A percentile compares a stretch with the other conserved stretches of the same genome.
phyloP scores from a whole-genome alignment of 1,140 invertebrate genomes.

The Microplitis mediator region DNA sequence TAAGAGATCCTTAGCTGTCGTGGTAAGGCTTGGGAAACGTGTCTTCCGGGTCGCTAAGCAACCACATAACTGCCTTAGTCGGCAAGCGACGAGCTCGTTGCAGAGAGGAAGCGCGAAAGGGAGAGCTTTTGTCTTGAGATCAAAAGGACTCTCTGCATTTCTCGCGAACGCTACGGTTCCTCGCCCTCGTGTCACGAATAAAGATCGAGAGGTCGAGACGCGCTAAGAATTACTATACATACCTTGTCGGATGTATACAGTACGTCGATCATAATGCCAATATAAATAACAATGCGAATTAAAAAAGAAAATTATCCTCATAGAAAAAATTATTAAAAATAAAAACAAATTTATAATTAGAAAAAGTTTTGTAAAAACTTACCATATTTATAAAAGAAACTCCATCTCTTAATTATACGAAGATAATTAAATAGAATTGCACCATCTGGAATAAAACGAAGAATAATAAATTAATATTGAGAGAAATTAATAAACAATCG shows the following conservation, averaged over 20 bases:
- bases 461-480: neutral
- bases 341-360: neutral
- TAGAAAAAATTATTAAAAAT: too few relatives aligned
- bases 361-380: neutral
- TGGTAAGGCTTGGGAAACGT: constrained; percentile 15
- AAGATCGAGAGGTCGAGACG: too few relatives aligned
- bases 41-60: constrained; percentile 40
- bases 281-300: too few relatives aligned
- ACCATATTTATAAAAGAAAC: constrained; percentile 12
- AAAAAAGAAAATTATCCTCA: too few relatives aligned
- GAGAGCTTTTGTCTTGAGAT: constrained; percentile 38
- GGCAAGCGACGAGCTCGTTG: constrained; percentile 1
- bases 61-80: constrained; percentile 37
- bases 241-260: too few relatives aligned
- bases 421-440: neutral
- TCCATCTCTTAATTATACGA: constrained; percentile 9
- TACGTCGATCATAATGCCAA: too few relatives aligned
- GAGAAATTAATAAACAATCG: too few relatives aligned
- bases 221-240: neutral
- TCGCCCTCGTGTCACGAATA: constrained; percentile 17
- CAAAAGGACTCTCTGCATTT: constrained; percentile 33
- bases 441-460: constrained; percentile 15
- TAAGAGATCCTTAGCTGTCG: too few relatives aligned
- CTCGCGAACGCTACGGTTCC: constrained; percentile 25
- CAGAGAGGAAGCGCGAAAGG: constrained; percentile 27